Evolutionary conservation across 2,797 vertebrate genomes (phyloP), one percentile per base, ranked within the genome.

Genomic region (Sebastes paucispinis): DNA sequence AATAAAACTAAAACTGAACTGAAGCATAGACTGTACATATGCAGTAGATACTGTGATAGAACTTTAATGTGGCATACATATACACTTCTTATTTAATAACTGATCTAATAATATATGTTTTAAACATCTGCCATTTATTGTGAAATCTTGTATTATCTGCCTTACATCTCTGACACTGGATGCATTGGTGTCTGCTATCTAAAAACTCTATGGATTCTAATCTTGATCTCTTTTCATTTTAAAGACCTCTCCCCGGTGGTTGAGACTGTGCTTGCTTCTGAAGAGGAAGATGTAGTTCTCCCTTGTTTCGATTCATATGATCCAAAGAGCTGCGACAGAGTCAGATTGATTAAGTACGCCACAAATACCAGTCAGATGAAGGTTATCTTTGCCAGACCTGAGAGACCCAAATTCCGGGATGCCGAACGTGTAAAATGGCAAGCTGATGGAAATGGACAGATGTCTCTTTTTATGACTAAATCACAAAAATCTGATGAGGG

Each of bases 401-500:
- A 60, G 22, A 31, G 3, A 2, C 0, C 25, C 2, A 14, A 5
- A 1, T 3, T 2, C 16, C 57, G 16, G 7, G 29, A 85, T 29
- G 58, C 6, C 1, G 1, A 43, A 34, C 75, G 57, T 25, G 25
- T 75, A 1, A 80, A 52, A 64, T 82, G 47, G 84, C 3, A 36
- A 27, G 16, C 2, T 24, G 58, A 85, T 39, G 18, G 6, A 60
- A 57, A 73, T 0, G 60, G 80, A 71, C 22, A 59, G 27, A 67
- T 36, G 27, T 77, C 47, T 54, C 73, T 94, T 36, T 32, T 5
- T 57, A 55, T 94, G 62, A 84, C 22, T 39, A 81, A 80, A 3
- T 4, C 75, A 2, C 47, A 82, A 39, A 75, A 59, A 67, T 79
- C 73, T 4, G 91, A 95, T n/a, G 64, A 58, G 10, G 93, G 91